Evolutionary conservation across 92 coral and sea anemone genomes (phyloP), one percentile per base, ranked within the genome.

Genomic region (Porites divaricata): DNA sequence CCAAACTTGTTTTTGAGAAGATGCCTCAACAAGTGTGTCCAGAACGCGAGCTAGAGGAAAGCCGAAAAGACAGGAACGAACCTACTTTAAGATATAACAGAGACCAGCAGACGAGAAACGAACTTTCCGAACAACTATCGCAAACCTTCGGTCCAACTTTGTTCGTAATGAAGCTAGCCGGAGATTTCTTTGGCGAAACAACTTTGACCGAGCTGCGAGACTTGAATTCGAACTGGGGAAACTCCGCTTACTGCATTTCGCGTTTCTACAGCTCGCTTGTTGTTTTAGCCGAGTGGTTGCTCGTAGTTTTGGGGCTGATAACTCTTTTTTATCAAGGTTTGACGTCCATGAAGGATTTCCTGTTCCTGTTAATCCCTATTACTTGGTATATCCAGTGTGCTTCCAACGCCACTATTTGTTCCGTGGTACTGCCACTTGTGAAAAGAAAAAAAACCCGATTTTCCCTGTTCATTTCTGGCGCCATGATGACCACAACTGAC

Each of bases 131-230:
- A 21, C 74, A 79, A 66, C n/a, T 79, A 10, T 53, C 66, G 16
- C 51, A 52, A 19, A 50, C 54, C 65, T 52, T 51, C 25, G 26
- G 83, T 61, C 83, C 74, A 13, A 67, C 17, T 67, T 79, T 79
- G 25, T 66, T 14, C 23, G n/a, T 74, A 4, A 79, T 79, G 83
- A 79, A 79, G 25, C 58, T 79, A 5, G 11, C 75, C 9, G 83
- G 83, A 16, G 65, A 67, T 16, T 50, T 23, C 8, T 79, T 79
- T 10, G 83, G 83, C 45, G 65, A 67, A 23, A 79, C 83, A 9
- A 70, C 54, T 2, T 24, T 25, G 11, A 22, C 52, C 21, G 65
- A 66, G 45, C 45, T 6, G 45, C 45, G 45, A 35, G 45, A 35
- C 45, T 35, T 35, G 8, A 25, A 17, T 12, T 6, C 12, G 25